Conservation (phyloP, 2,797 vertebrate genomes). For the Myotis findleyi region DNA sequence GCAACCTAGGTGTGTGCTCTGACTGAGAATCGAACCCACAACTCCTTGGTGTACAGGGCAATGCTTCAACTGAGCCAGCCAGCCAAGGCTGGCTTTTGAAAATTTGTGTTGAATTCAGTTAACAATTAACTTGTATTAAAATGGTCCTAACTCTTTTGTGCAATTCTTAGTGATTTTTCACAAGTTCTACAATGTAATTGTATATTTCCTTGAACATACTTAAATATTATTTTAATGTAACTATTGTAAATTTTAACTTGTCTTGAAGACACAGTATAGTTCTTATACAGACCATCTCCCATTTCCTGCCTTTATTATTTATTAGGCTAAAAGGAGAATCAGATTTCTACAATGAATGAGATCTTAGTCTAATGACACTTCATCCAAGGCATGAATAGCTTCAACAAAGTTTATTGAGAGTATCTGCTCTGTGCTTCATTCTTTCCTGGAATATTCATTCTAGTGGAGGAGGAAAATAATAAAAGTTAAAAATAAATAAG, state of each 20-base stretch:
- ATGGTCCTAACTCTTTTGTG: not conserved
- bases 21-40: not conserved
- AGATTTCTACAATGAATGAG: not conserved
- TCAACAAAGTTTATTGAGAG: not conserved
- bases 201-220: not conserved
- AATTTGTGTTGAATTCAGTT: not conserved
- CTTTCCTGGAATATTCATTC: not conserved
- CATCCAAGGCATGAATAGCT: not conserved
- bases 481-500: not conserved
- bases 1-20: not conserved
- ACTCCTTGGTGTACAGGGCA: not conserved
- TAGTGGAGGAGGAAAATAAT: not conserved
- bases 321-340: not conserved
- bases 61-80: not conserved
- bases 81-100: not conserved
- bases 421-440: not conserved
- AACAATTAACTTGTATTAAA: not conserved
- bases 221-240: not conserved
- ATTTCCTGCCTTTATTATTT: not conserved
- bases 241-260: not conserved
- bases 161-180: not conserved
- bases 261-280: not conserved
- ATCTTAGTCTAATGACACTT: not conserved
- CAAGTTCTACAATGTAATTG: not conserved
- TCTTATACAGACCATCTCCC: not conserved